Base-by-base conservation (phyloP, 2,888 invertebrate species). In the Drosophila helvetica region DNA sequence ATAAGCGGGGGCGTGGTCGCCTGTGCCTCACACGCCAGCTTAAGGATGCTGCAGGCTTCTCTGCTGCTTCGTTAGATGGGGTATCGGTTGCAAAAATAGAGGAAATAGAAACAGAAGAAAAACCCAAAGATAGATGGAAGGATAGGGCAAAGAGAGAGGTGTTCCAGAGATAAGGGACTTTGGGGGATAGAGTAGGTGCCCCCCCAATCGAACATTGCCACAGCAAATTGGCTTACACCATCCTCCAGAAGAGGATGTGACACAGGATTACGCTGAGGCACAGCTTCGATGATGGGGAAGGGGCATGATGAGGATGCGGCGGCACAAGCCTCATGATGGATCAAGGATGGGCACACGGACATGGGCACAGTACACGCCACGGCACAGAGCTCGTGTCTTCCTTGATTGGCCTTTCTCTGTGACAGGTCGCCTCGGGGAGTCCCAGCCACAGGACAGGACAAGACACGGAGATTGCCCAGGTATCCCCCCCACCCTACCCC, bases 1-100 rank as follows among this genome's bases (percentile, higher is more conserved):
- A 80, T 78, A 78, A 80, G 74, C 64, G 56, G 78, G 38, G 84
- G 84, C 76, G 84, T 80, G 84, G 75, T 46, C 38, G 46, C 19
- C 53, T 33, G 33, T 19, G 64, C 67, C 78, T 77, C 78, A 12
- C 12, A 12, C 4, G 33, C 12, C 12, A 33, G 80, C 4, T 78
- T 78, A 75, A 80, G 43, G 15, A 50, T 61, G 58, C 57, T 73
- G 59, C 69, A 68, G 70, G 64, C 5, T 6, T 15, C 15, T 15
- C 2, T n/a, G 38, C 38, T n/a, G 38, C n/a, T 38, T 38, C 38
- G 38, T 38, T 38, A 38, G 38, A 15, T 15, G 15, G 0, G 25
- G 1, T 6, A 25, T 25, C 1, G 25, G 38, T 6, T 38, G 38
- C 33, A 33, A 15, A 15, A 15, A 38, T 6, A 15, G 2, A 6